Conservation (phyloP, 92 coral and sea anemone genomes). For the Bergia puertoricense region DNA sequence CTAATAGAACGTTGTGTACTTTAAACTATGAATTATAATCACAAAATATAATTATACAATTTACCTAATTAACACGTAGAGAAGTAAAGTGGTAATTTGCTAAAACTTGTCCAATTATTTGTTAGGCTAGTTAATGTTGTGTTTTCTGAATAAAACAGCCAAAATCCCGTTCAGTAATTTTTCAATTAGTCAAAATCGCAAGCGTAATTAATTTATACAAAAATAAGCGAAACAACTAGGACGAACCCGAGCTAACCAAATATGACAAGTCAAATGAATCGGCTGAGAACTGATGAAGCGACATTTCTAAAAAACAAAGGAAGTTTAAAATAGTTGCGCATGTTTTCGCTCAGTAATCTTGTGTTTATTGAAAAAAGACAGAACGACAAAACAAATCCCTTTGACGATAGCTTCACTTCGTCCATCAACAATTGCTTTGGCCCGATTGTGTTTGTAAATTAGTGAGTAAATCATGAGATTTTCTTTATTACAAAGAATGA, state of each 20-base stretch:
- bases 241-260: neutral
- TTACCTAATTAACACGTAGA: no score
- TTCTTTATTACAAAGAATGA: constrained; percentile 1
- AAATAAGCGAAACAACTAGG: neutral
- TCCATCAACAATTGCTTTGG: constrained; percentile 37
- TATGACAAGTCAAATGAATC: neutral
- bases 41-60: no score
- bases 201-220: neutral
- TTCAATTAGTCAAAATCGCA: neutral
- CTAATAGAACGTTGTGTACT: no score
- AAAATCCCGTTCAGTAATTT: no score
- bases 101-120: no score
- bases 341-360: neutral
- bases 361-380: constrained; percentile 38
- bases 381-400: neutral
- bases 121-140: no score
- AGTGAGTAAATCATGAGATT: neutral
- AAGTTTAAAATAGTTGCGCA: neutral
- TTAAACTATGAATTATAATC: no score
- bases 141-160: neutral
- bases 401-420: neutral
- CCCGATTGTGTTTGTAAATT: constrained; percentile 3
- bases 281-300: neutral
- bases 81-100: no score
- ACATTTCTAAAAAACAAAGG: neutral